A percentile compares a stretch with the other conserved stretches of the same genome.
Evolutionary conservation across 2,888 invertebrate species (phyloP).

Genomic region (Plagodis pulveraria): DNA sequence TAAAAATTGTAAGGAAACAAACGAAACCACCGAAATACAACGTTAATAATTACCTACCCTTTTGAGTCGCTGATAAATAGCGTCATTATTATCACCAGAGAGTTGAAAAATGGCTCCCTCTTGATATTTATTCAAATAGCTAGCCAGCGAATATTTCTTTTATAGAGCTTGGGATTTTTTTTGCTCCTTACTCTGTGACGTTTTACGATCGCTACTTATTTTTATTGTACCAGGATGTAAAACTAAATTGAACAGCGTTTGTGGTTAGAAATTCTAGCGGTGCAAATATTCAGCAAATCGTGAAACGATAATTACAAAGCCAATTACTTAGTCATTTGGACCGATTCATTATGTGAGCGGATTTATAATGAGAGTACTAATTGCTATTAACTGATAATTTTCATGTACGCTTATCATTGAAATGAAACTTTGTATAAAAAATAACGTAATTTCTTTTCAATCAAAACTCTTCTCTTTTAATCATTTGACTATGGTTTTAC

Average conservation of each 20-base stretch:
- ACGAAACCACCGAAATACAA: conserved; percentile 74
- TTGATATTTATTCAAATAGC: conserved; percentile 80
- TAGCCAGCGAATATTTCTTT: conserved; percentile 63
- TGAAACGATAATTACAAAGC: conserved; percentile 20
- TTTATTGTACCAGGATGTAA: conserved; percentile 37
- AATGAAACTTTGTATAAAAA: too few species aligned
- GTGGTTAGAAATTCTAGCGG: conserved; percentile 7
- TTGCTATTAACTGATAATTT: conserved; percentile 3
- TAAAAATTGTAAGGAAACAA: conserved; percentile 77
- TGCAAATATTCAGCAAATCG: conserved; percentile 16
- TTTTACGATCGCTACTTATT: conserved; percentile 42
- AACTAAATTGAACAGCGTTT: conserved; percentile 16
- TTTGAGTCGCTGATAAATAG: conserved; percentile 81
- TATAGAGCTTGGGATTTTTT: conserved; percentile 56
- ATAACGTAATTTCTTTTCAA: too few species aligned
- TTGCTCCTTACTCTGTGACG: conserved; percentile 46
- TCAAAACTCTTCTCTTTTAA: too few species aligned
- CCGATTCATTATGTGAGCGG: conserved; percentile 18
- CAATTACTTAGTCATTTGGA: conserved; percentile 22
- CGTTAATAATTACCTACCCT: conserved; percentile 82
- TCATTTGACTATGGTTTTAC: too few species aligned
- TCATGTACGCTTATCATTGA: not conserved
- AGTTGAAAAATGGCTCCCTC: conserved; percentile 74
- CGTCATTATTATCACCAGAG: conserved; percentile 80
- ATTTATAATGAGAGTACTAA: conserved; percentile 23